These are phyloP conservation scores for Perca fluviatilis DNA, from an alignment of 2,113 vertebrate genomes.

Conservation along the genomic window DNA sequence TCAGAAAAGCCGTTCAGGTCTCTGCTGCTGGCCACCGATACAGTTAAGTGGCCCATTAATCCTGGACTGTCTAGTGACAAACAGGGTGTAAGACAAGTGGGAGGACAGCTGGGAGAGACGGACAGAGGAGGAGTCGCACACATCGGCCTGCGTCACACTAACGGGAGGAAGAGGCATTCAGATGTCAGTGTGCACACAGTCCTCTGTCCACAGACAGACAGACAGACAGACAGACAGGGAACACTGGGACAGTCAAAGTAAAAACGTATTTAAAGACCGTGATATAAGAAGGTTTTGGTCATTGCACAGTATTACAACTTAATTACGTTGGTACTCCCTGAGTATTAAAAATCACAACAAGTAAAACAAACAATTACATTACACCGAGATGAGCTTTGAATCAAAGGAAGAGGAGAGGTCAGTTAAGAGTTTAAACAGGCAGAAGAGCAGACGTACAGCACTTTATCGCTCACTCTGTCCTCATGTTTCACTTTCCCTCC, in stretches of 20 bases:
- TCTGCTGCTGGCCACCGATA: conserved; percentile 11
- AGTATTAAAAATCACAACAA: no score
- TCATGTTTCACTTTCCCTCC: background rate
- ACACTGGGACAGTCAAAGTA: no score
- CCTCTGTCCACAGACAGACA: background rate
- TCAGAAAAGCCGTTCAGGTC: background rate
- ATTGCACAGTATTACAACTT: no score
- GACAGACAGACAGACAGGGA: no score
- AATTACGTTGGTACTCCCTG: no score
- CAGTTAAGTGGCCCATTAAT: conserved; percentile 52
- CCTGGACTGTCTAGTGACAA: conserved; percentile 26
- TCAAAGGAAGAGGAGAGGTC: no score
- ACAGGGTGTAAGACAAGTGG: conserved; percentile 31
- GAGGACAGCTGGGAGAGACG: conserved; percentile 32
- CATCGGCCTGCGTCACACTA: conserved; percentile 1
- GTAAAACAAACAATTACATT: no score
- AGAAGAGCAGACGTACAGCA: background rate
- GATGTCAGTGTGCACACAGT: no score
- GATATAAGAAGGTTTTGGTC: no score
- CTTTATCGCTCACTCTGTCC: background rate
- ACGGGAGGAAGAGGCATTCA: background rate
- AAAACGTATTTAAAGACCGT: background rate
- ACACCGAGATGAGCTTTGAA: conserved; percentile 27
- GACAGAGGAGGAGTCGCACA: conserved; percentile 2
- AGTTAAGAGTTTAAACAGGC: conserved; percentile 4